Evolutionary conservation across 2,888 invertebrate species (phyloP), one percentile per base, ranked within the genome.

Genomic region (Crepidodera aurea): DNA sequence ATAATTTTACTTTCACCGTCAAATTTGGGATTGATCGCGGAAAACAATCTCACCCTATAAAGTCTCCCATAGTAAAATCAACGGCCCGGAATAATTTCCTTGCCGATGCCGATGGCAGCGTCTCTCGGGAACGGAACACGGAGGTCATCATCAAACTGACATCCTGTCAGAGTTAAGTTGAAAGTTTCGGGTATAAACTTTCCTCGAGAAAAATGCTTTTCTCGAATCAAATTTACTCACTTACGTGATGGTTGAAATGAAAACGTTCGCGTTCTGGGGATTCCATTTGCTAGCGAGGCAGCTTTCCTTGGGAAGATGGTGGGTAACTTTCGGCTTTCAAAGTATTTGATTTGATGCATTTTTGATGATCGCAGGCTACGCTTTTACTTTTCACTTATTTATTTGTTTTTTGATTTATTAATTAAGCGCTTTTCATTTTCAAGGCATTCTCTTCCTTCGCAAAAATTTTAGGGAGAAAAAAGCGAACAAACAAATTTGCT

Each of bases 11-110:
- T n/a, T n/a, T n/a, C n/a, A n/a, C n/a, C n/a, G n/a, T n/a, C n/a
- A n/a, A n/a, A n/a, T n/a, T n/a, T n/a, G n/a, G n/a, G n/a, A n/a
- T n/a, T n/a, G 22, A 22, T 22, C 22, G 22, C 22, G 6, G 6
- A 22, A 22, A 22, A 22, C 22, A 32, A n/a, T 8, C n/a, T 6
- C 27, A 16, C 40, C 42, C 40, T 42, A 27, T 54, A 54, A n/a
- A n/a, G 12, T 27, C 34, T 48, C 34, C 51, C 56, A 32, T 56
- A 51, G 60, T 51, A 37, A 53, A 63, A 56, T 60, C 56, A 65
- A 48, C 60, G 56, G 63, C 46, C 57, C 37, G 65, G 63, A 65
- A 65, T 65, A 65, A 65, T 65, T 63, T 60, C 51, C 44, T 57
- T 60, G 42, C 37, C 63, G 63, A 46, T 54, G 37, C 53, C 60